Base-by-base conservation (phyloP, 2,888 invertebrate genomes). In the Ennomos quercinarius region DNA sequence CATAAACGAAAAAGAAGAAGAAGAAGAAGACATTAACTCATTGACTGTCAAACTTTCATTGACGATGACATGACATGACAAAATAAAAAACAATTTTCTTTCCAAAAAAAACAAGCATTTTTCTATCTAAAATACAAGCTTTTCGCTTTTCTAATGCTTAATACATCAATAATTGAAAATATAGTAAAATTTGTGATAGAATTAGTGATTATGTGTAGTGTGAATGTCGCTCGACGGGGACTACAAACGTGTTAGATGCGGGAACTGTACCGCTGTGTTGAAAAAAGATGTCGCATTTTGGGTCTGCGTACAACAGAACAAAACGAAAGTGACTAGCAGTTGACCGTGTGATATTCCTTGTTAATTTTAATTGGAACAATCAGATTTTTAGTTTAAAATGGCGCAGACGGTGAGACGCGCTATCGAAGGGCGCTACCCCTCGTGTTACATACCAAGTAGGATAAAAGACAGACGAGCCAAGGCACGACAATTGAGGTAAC, bases 401-500 rank as follows among this genome's bases (percentile, higher is more conserved):
- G 95, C 96, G 73, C 95, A 95, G 85, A 96, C 96, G 35, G 93
- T 94, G 65, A 93, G 96, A 81, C 93, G 94, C 71, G 93, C 95
- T 52, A 93, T 96, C 60, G 96, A 95, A 77, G 97, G 97, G 59
- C 93, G 93, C 70, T 94, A 94, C 78, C 97, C 97, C 50, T 94
- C 96, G n/a, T 97, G 97, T 81, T 96, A 96, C 63, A 93, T 95
- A 71, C 93, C 91, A 44, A 93, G 93, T 63, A 94, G 97, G 67
- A 87, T 97, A 51, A 96, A 97, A 72, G 97, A 97, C 72, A 93
- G 97, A 61, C 93, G 94, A 67, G 94, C 95, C 0, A 95, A 95
- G 78, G 94, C 94, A 6, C 94, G 94, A 80, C 95, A 94, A 48
- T 74, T 93, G 63, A 93, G 93, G 90, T 90, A 81, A 84, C 73